These are phyloP conservation scores for Ligdia adustata DNA, from an alignment of 2,888 invertebrate species.

Conservation along the genomic window DNA sequence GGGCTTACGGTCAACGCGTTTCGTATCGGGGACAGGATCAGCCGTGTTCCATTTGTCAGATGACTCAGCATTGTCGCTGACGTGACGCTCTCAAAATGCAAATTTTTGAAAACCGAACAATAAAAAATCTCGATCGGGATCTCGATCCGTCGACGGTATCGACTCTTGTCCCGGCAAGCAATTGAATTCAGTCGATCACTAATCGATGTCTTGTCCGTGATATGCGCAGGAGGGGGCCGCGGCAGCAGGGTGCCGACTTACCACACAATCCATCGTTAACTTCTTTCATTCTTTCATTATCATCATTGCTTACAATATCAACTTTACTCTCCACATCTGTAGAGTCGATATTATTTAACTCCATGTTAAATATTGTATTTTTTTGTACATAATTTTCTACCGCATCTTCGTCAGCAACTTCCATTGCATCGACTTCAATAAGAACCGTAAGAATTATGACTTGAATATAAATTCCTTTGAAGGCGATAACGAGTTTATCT, in stretches of 20 bases:
- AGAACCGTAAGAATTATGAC: constrained; percentile 57
- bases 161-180: constrained; percentile 79
- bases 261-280: constrained; percentile 85
- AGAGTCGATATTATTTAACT: constrained; percentile 69
- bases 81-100: constrained; percentile 83
- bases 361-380: constrained; percentile 68
- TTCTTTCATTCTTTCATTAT: constrained; percentile 83
- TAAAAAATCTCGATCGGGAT: constrained; percentile 77
- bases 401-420: constrained; percentile 78
- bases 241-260: constrained; percentile 84
- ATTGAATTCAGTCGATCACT: constrained; percentile 84
- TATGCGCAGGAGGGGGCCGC: constrained; percentile 81
- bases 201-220: constrained; percentile 84
- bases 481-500: constrained; percentile 45
- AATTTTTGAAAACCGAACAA: constrained; percentile 81
- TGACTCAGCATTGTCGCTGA: constrained; percentile 82
- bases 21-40: constrained; percentile 78
- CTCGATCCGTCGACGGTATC: constrained; percentile 78
- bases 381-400: constrained; percentile 80
- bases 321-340: constrained; percentile 62
- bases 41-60: constrained; percentile 77
- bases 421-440: constrained; percentile 52
- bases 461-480: constrained; percentile 64
- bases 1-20: constrained; percentile 81
- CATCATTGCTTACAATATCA: constrained; percentile 65